Conservation (phyloP, 2,113 vertebrate genomes). For the Herpetotheres cachinnans region DNA sequence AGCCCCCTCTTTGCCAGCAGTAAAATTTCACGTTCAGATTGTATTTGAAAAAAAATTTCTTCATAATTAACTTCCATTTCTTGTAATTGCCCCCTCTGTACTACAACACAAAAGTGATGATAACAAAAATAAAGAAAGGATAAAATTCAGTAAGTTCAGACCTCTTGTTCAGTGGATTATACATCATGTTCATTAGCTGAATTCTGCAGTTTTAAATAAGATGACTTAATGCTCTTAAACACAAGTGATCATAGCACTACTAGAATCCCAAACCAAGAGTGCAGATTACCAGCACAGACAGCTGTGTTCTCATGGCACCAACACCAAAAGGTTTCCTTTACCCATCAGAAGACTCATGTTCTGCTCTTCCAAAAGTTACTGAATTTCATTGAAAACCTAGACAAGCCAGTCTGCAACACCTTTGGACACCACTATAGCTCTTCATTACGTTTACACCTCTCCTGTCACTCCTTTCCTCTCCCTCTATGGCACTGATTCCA, state of each 20-base stretch:
- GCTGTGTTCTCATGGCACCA: neutral
- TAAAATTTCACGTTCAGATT: conserved; percentile 58
- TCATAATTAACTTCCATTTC: conserved; percentile 16
- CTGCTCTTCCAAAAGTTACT: neutral
- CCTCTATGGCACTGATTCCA: accelerated
- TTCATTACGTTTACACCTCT: neutral
- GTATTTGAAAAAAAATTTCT: neutral
- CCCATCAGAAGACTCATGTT: accelerated
- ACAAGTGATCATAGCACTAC: neutral
- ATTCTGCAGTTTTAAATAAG: neutral
- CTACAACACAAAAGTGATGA: neutral
- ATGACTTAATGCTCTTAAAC: neutral
- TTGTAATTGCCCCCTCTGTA: neutral
- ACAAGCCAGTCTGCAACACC: neutral
- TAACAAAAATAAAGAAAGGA: neutral
- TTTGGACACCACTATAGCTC: neutral
- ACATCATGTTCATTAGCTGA: neutral
- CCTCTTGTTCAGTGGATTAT: neutral
- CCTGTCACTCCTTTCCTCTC: neutral
- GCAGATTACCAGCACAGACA: neutral
- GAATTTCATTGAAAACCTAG: neutral
- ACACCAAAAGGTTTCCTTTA: neutral
- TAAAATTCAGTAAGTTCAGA: neutral
- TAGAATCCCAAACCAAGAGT: neutral
- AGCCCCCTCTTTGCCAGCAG: conserved; percentile 39